These are phyloP conservation scores for Haliclona indistincta DNA, from an alignment of 37 sponge, comb jelly and placozoan genomes.

Conservation along the genomic window DNA sequence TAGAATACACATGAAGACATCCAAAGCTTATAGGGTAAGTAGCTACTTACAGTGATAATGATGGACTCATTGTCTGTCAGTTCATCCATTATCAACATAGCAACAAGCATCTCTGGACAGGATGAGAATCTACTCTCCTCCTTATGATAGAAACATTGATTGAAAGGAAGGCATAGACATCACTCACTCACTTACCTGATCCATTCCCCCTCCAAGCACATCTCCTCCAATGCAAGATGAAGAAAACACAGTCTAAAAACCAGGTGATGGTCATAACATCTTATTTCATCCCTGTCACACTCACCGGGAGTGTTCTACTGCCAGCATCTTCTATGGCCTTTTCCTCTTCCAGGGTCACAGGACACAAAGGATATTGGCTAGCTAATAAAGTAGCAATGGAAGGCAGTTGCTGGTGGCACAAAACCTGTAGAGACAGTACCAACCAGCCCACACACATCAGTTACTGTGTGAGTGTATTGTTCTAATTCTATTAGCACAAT, in stretches of 20 bases:
- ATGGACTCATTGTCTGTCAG: constrained; percentile 79
- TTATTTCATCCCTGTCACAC: background rate
- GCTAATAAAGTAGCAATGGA: constrained; percentile 23
- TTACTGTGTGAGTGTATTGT: too few species aligned
- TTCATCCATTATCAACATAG: constrained; percentile 56
- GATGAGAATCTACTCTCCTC: constrained; percentile 64
- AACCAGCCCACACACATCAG: too few species aligned
- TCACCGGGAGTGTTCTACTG: constrained; percentile 58
- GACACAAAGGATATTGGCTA: constrained; percentile 34
- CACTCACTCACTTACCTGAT: too few species aligned
- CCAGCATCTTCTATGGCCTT: constrained; percentile 49
- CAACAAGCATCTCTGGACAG: constrained; percentile 74
- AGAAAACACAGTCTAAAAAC: constrained; percentile 73
- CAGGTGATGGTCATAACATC: background rate
- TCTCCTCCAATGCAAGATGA: constrained; percentile 72
- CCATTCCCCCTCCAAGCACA: constrained; percentile 50
- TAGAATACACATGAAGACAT: constrained; percentile 14
- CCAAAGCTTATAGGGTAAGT: too few species aligned
- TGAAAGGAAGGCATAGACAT: too few species aligned
- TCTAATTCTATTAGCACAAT: too few species aligned
- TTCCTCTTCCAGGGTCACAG: constrained; percentile 10
- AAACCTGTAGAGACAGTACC: too few species aligned
- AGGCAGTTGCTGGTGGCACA: constrained; percentile 8
- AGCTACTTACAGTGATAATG: constrained; percentile 59
- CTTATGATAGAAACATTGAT: too few species aligned